Evolutionary conservation across 2,797 vertebrate species (phyloP), one percentile per base, ranked within the genome.

Genomic region (Gymnodraco acuticeps): DNA sequence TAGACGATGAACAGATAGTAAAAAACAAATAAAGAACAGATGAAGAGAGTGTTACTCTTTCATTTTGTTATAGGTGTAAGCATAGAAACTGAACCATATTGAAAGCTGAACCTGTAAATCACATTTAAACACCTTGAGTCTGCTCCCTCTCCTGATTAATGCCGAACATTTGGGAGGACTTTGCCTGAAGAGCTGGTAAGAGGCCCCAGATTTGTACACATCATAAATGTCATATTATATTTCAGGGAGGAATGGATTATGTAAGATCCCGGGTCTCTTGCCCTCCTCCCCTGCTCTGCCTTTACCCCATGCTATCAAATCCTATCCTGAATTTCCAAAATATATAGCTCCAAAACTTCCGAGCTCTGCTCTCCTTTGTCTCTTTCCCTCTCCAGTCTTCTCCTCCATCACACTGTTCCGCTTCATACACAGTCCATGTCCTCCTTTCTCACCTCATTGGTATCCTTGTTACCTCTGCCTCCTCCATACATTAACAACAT

Each of bases 151-250:
- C 52, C 68, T 89, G 83, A 89, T 91, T 85, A 88, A 84, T 80
- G 75, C 65, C 0, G 12, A 86, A 86, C 77, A 83, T 82, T 87
- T 83, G 72, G 83, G 62, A 80, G 81, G 87, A 81, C 89, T 91
- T 81, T 51, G 82, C 85, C 78, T 78, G 64, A 80, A 85, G 82
- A 55, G 3, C 73, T 78, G 61, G 59, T 85, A 87, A 79, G 80
- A 91, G 70, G 78, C 82, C 84, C 48, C 80, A 85, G 76, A 87
- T 85, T 82, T 87, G 76, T 81, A 82, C 82, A 87, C 77, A 77
- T 89, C 84, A 82, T 72, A 76, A 84, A 85, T 73, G 85, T 90
- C 82, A 75, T 67, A 74, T 85, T 78, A 82, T 80, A 84, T 86
- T 83, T 88, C 59, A 73, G 54, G 53, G 65, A 81, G 53, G 62